phyloP scores from a whole-genome alignment of 2,113 vertebrate species.

The Marmota monax region DNA sequence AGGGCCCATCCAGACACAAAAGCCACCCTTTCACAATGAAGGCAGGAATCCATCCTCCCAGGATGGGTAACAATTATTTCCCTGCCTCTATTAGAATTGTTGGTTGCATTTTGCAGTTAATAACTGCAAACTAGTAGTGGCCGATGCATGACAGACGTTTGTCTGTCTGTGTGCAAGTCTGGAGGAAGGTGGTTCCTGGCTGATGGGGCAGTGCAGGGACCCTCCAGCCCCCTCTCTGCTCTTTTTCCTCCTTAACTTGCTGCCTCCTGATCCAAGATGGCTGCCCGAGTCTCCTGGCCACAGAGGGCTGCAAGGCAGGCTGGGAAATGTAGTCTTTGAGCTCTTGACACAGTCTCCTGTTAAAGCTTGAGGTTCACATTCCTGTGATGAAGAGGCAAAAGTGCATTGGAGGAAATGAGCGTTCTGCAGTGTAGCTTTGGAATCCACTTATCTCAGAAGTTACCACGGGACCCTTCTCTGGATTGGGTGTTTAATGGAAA shows the following conservation, averaged over 20 bases:
- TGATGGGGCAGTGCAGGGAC: neutral
- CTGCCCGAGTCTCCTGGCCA: neutral
- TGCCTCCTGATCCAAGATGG: neutral
- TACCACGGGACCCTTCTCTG: neutral
- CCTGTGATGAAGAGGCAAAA: neutral
- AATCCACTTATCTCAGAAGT: neutral
- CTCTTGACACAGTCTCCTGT: neutral
- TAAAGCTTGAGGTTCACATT: neutral
- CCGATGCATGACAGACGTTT: neutral
- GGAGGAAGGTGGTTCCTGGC: neutral
- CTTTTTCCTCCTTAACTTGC: too few relatives aligned
- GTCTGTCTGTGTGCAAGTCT: neutral
- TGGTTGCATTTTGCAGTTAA: neutral
- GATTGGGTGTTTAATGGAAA: neutral
- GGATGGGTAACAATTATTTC: neutral
- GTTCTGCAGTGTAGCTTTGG: neutral
- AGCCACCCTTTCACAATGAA: neutral
- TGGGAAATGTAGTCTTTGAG: constrained; percentile 8
- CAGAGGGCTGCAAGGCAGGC: neutral
- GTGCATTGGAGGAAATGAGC: neutral
- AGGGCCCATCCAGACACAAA: too few relatives aligned
- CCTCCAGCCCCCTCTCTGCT: too few relatives aligned
- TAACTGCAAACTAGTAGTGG: neutral
- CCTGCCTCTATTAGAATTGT: neutral
- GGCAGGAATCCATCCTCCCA: neutral